Base-by-base conservation (phyloP, 1,140 invertebrate species). In the Sipha flava region DNA sequence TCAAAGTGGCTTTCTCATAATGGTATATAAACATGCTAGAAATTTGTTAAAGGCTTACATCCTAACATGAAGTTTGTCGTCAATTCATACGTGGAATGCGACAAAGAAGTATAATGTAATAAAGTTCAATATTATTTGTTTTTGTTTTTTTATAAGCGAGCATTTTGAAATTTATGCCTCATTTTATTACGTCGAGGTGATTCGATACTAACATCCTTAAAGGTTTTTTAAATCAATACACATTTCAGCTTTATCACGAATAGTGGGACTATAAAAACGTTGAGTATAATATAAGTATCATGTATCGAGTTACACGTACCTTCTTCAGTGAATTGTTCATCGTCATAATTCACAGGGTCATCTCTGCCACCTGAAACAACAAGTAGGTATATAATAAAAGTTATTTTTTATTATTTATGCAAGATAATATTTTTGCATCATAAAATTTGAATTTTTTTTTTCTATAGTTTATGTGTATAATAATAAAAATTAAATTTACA, bases 261-360 rank as follows among this genome's bases (percentile, higher is more conserved):
- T 37, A 40, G 21, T 1, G 6, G 34, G 49, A 54, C 73, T 57
- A 43, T 59, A 77, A 77, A 77, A 77, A 54, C 47, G 29, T 12
- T 37, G 37, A 21, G 21, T 34, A 68, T 45, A 7, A 40, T 68
- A 40, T 45, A 47, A 40, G 31, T 62, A 34, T 18, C 7, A 23
- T 43, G 18, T 73, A 64, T 34, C 47, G 77, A 81, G 57, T 72
- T 54, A 52, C 37, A 83, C 87, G 86, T 83, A 88, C 88, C 87
- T 87, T 88, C 87, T 81, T 88, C 87, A 66, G 87, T 86, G 29
- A 87, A 83, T 82, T 88, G 87, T 23, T 86, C 86, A 34, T 87
- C 87, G 73, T 87, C 87, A 43, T 77, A 77, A 83, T 87, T 86
- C 40, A 83, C 62, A 79, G 70, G 81, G 68, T 87, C 87, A 34